Conservation (phyloP, 2,113 vertebrate species). For the Reinhardtius hippoglossoides region DNA sequence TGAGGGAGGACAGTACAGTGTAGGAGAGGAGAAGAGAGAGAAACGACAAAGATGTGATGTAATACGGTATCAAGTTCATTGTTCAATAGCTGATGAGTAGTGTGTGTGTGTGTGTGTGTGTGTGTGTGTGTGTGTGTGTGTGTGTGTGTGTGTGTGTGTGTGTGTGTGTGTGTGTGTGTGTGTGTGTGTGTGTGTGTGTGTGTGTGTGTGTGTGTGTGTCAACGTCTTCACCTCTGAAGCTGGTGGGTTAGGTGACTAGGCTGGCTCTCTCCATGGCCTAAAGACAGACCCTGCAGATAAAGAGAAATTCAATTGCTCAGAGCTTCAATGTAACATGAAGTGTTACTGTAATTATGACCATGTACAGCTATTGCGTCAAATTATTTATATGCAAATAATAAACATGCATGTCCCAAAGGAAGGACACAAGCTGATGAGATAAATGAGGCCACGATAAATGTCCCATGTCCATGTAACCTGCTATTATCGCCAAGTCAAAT, state of each 20-base stretch:
- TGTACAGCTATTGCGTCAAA: neutral
- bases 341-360: neutral
- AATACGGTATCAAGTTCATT: conserved; percentile 57
- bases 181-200: no score
- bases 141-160: no score
- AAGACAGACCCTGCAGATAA: conserved; percentile 85
- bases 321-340: neutral
- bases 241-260: conserved; percentile 98
- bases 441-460: neutral
- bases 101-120: conserved; percentile 16
- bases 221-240: conserved; percentile 91
- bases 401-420: neutral
- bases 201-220: no score
- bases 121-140: conserved; percentile 16
- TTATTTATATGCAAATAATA: neutral
- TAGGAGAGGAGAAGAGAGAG: conserved; percentile 50
- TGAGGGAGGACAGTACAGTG: conserved; percentile 74
- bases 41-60: conserved; percentile 47
- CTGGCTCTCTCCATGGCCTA: conserved; percentile 94
- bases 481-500: no score
- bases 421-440: neutral
- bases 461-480: no score
- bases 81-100: conserved; percentile 55
- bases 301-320: neutral
- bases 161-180: no score